Conservation (phyloP, 92 coral and sea anemone species). For the Palythoa grandiflora region DNA sequence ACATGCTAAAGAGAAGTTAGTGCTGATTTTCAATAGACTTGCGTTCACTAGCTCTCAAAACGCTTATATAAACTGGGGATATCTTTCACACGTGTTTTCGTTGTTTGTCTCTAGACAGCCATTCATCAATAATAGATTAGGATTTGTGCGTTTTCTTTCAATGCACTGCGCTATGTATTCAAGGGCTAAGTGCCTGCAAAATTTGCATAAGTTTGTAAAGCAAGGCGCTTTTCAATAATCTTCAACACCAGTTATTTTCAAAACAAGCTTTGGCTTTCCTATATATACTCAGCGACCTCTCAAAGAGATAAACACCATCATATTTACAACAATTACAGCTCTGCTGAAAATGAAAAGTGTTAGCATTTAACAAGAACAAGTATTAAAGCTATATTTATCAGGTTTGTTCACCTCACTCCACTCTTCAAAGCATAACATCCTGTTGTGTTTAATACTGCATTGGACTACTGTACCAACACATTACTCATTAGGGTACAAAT, state of each 20-base stretch:
- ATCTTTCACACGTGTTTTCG: slow-evolving; percentile 51
- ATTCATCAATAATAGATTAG: slow-evolving; percentile 87
- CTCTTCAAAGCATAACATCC: not conserved
- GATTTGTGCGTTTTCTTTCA: slow-evolving; percentile 66
- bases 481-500: not conserved
- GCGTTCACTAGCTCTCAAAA: not conserved
- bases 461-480: not conserved
- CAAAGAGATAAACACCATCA: slow-evolving; percentile 37
- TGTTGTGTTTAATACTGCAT: not conserved
- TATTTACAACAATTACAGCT: slow-evolving; percentile 27
- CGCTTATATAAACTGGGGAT: not conserved
- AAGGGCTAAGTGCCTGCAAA: slow-evolving; percentile 41
- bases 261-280: slow-evolving; percentile 57
- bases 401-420: not conserved
- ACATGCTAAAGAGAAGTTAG: slow-evolving; percentile 29
- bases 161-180: slow-evolving; percentile 34
- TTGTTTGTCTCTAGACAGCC: slow-evolving; percentile 57
- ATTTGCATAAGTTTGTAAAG: slow-evolving; percentile 81
- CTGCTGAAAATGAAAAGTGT: slow-evolving; percentile 44
- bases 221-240: slow-evolving; percentile 55
- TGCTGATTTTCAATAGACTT: not conserved
- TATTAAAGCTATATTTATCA: not conserved
- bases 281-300: not conserved
- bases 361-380: slow-evolving; percentile 32
- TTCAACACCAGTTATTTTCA: slow-evolving; percentile 61